Evolutionary conservation across 2,113 vertebrate genomes (phyloP).

Genomic region (Cichladusa arquata): DNA sequence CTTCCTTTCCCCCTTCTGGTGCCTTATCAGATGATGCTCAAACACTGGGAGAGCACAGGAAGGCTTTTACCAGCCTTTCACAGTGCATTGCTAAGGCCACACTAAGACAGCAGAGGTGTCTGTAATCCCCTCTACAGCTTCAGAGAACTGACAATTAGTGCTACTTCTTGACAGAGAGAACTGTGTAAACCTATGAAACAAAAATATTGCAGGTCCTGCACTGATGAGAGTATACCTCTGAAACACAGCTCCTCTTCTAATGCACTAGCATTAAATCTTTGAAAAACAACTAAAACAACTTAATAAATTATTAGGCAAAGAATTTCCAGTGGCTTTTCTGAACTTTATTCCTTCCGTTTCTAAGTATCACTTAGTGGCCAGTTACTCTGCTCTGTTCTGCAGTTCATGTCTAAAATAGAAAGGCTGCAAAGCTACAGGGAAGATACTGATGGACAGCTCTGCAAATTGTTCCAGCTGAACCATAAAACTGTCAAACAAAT

Average conservation of each 20-base stretch:
- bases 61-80: neutral
- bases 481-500: conserved; percentile 71
- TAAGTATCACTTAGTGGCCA: conserved; percentile 15
- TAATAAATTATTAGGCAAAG: conserved; percentile 1
- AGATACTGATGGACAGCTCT: conserved; percentile 59
- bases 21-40: neutral
- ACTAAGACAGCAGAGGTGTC: neutral
- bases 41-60: neutral
- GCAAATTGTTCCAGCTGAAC: conserved; percentile 66
- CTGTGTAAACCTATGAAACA: neutral
- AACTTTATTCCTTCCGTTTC: neutral
- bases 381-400: neutral
- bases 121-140: neutral
- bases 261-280: neutral
- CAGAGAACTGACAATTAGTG: neutral
- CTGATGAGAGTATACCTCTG: neutral
- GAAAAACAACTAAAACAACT: neutral
- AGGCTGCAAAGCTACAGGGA: conserved; percentile 8
- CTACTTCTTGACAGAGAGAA: neutral
- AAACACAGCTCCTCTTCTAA: neutral
- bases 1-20: neutral
- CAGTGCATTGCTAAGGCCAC: neutral
- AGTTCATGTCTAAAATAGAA: conserved; percentile 57
- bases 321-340: neutral
- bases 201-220: neutral